Evolutionary conservation across 30 jellyfish, hydroid and myxozoan species (phyloP).

Genomic region (Turritopsis rubra): DNA sequence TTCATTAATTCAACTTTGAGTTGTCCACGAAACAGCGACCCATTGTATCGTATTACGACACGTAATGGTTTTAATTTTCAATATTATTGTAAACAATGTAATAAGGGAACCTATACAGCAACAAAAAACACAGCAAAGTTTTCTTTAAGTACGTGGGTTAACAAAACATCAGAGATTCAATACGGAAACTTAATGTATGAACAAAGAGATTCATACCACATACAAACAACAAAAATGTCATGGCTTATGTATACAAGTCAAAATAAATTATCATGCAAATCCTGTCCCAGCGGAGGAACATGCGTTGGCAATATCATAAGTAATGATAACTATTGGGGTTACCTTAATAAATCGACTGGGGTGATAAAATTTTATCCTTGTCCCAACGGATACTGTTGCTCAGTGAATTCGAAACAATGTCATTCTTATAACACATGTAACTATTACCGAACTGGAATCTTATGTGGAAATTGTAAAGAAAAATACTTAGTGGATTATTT

Average conservation of each 20-base stretch:
- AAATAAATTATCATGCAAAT: too few species aligned
- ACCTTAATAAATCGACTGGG: background rate
- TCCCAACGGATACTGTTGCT: background rate
- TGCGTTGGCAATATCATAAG: background rate
- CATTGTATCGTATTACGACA: background rate
- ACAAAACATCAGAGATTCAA: background rate
- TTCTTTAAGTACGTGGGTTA: background rate
- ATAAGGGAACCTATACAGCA: background rate
- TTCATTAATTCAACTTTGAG: background rate
- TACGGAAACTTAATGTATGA: background rate
- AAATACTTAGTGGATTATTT: slow-evolving; percentile 25
- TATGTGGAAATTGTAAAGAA: slow-evolving; percentile 24
- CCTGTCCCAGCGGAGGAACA: background rate
- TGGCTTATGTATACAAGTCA: background rate
- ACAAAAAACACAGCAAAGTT: background rate
- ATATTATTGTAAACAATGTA: background rate
- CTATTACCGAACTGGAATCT: slow-evolving; percentile 14
- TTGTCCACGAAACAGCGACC: background rate
- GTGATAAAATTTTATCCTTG: background rate
- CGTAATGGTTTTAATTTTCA: background rate
- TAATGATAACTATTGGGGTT: background rate
- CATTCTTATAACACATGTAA: slow-evolving; percentile 10
- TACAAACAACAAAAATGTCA: background rate
- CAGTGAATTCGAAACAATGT: background rate
- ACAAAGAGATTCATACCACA: too few species aligned